phyloP scores from a whole-genome alignment of 2,113 vertebrate species.

The Aptenodytes patagonicus region DNA sequence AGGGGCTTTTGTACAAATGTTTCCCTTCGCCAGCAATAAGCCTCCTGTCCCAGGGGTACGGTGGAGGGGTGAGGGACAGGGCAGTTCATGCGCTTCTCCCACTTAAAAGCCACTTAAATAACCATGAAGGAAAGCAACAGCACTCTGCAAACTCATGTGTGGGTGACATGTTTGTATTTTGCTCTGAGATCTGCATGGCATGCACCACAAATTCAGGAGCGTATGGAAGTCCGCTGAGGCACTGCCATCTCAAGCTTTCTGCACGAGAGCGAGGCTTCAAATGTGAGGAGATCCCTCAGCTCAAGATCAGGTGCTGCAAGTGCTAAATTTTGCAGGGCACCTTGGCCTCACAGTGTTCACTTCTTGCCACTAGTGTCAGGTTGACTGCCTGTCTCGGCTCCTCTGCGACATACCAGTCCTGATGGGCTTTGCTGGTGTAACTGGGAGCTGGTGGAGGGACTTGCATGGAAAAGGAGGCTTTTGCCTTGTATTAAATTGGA shows the following conservation, averaged over 20 bases:
- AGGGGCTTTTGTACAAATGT: background rate
- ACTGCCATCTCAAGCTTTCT: background rate
- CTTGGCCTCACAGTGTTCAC: background rate
- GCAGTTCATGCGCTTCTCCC: background rate
- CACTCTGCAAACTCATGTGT: background rate
- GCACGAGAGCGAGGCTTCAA: background rate
- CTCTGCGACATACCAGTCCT: background rate
- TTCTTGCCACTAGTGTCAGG: background rate
- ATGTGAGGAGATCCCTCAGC: background rate
- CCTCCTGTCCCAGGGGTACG: background rate
- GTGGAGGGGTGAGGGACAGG: background rate
- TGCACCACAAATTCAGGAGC: rapidly evolving
- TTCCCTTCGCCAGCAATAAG: background rate
- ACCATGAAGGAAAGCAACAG: background rate
- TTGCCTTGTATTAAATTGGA: background rate
- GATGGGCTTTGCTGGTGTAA: background rate
- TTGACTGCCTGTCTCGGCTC: background rate
- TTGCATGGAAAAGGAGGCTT: background rate
- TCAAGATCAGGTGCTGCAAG: background rate
- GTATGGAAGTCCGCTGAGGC: background rate
- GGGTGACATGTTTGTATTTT: background rate
- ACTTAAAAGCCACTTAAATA: background rate
- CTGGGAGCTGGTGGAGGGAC: background rate
- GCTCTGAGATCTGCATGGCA: background rate
- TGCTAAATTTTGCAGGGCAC: background rate